Conservation (phyloP, 2,888 invertebrate species). For the Brenthis hecate region DNA sequence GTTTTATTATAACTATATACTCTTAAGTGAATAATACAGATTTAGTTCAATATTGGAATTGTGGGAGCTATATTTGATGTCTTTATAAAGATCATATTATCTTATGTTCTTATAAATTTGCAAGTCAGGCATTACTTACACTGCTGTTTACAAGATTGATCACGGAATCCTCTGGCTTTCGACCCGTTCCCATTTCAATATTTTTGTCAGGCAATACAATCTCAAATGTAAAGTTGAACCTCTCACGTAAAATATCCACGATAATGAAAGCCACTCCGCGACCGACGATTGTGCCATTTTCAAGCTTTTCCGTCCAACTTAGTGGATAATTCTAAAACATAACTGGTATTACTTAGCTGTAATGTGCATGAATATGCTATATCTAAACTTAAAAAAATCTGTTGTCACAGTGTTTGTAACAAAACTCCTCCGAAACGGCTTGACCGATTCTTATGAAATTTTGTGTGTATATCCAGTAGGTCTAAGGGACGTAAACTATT, state of each 20-base stretch:
- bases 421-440: no score
- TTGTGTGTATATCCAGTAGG: no score
- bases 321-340: slow-evolving; percentile 82
- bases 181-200: slow-evolving; percentile 81
- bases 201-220: slow-evolving; percentile 85
- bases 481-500: no score
- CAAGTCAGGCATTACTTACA: slow-evolving; percentile 64
- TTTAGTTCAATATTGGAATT: no score
- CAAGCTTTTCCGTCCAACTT: slow-evolving; percentile 74
- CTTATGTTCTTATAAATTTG: not conserved
- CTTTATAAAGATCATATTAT: no score
- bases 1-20: no score
- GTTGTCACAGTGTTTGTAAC: no score
- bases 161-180: slow-evolving; percentile 81
- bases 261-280: slow-evolving; percentile 88
- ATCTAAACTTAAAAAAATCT: no score
- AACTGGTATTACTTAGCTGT: slow-evolving; percentile 4
- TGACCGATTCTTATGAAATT: no score
- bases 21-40: no score
- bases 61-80: no score
- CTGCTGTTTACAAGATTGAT: slow-evolving; percentile 83
- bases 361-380: no score
- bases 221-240: slow-evolving; percentile 89
- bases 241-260: slow-evolving; percentile 85
- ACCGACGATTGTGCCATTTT: slow-evolving; percentile 83